Evolutionary conservation across 2,888 invertebrate species (phyloP).

Genomic region (Opisthograptis luteolata): DNA sequence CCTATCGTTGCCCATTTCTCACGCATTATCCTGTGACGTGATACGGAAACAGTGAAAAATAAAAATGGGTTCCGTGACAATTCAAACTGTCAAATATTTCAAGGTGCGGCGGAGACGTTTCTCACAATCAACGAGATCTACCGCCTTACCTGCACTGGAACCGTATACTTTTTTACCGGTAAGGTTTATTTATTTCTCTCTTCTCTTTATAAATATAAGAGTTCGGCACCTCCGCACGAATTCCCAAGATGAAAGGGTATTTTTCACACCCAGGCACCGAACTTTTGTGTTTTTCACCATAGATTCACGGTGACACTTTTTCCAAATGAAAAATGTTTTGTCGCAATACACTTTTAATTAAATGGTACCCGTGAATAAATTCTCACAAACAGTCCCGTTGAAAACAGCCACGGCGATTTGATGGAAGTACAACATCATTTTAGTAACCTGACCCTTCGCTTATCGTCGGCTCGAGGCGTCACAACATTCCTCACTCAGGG

Average conservation of each 20-base stretch:
- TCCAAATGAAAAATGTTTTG: slow-evolving; percentile 33
- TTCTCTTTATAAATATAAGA: slow-evolving; percentile 79
- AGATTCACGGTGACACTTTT: slow-evolving; percentile 47
- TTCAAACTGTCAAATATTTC: slow-evolving; percentile 80
- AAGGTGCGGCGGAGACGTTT: slow-evolving; percentile 70
- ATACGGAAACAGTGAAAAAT: slow-evolving; percentile 60
- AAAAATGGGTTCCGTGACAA: slow-evolving; percentile 65
- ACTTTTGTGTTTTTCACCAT: slow-evolving; percentile 61
- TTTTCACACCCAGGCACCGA: slow-evolving; percentile 69
- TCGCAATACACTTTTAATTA: slow-evolving; percentile 25
- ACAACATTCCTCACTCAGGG: slow-evolving; percentile 60
- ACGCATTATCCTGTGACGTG: slow-evolving; percentile 34
- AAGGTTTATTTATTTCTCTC: slow-evolving; percentile 77
- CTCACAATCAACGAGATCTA: slow-evolving; percentile 81
- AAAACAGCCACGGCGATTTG: slow-evolving; percentile 28
- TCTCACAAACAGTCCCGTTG: slow-evolving; percentile 19
- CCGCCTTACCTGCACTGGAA: slow-evolving; percentile 57
- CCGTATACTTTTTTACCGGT: slow-evolving; percentile 66
- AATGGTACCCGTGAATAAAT: slow-evolving; percentile 24
- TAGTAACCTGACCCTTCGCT: slow-evolving; percentile 38
- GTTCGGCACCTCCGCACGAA: slow-evolving; percentile 76
- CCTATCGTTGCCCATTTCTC: not conserved
- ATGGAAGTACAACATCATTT: slow-evolving; percentile 30
- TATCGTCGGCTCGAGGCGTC: slow-evolving; percentile 47
- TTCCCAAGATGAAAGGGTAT: slow-evolving; percentile 81